Evolutionary conservation across 2,113 vertebrate species (phyloP), one percentile per base, ranked within the genome.

Genomic region (Myrmophylax atrothorax): DNA sequence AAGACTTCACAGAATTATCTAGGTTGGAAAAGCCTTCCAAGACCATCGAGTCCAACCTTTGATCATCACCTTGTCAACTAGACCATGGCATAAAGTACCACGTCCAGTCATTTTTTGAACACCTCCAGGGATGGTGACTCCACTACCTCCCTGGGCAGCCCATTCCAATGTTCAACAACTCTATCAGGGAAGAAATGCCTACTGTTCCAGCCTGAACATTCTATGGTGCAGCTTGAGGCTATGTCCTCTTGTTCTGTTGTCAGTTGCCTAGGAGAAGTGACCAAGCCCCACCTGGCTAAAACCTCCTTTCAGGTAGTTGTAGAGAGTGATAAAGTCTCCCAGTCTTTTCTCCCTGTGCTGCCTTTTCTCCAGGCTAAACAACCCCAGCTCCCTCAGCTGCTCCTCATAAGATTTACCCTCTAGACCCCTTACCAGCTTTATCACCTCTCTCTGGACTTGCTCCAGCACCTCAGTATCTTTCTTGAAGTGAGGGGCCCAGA

Each of bases 291-390:
- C 9, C 9, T 8, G 3, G 20, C 29, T 42, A 55, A 17, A 23
- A 0, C 14, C 40, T 47, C 40, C 28, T 47, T 62, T 35, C 25
- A 62, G 20, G n/a, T 0, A 0, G 20, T 5, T 62, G 7, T 19
- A 31, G 62, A 25, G 20, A 42, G 38, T 23, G 17, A 47, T 12
- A 18, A 55, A 3, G 11, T 25, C 3, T 17, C 3, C n/a, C 40
- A 42, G 40, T 42, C 40, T 42, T 42, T 42, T 42, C 40, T 42
- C 40, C 13, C 28, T 0, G 2, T 47, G 25, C 17, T 25, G 53
- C 53, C 62, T 60, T 14, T 47, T 22, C 46, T 53, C n/a, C 38
- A 47, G 38, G 25, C 10, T 69, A 47, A 42, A 49, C 25, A 40
- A 46, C 6, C 28, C 28, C 28, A 53, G 16, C 7, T 28, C 26